Evolutionary conservation across 2,888 invertebrate species (phyloP).

Genomic region (Apotomis turbidana): DNA sequence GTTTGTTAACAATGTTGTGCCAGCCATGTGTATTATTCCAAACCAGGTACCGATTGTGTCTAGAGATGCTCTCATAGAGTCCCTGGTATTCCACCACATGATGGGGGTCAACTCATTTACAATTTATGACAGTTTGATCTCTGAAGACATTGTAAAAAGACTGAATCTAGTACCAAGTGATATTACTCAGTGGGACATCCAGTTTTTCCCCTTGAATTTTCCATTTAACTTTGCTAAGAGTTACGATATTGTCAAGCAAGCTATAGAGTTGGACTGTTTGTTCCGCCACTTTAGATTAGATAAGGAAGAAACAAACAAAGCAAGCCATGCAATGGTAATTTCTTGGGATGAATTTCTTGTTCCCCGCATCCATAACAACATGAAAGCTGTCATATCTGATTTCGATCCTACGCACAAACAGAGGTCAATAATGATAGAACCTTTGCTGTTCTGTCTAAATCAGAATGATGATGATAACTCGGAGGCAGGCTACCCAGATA

Average conservation of each 20-base stretch:
- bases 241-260: conserved; percentile 73
- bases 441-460: conserved; percentile 74
- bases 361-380: conserved; percentile 81
- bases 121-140: conserved; percentile 85
- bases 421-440: conserved; percentile 63
- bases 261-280: conserved; percentile 87
- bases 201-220: conserved; percentile 87
- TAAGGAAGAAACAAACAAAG: conserved; percentile 75
- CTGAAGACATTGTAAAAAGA: conserved; percentile 77
- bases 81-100: conserved; percentile 86
- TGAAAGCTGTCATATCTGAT: conserved; percentile 81
- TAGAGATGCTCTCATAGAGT: conserved; percentile 85
- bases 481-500: conserved; percentile 71
- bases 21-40: conserved; percentile 86
- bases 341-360: conserved; percentile 87
- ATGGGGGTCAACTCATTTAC: conserved; percentile 87
- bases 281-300: conserved; percentile 84
- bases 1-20: conserved; percentile 79
- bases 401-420: conserved; percentile 74
- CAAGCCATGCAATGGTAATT: conserved; percentile 81
- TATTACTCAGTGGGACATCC: conserved; percentile 80
- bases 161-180: conserved; percentile 74
- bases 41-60: conserved; percentile 80
- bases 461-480: conserved; percentile 76
- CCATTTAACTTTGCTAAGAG: conserved; percentile 83